phyloP scores from a whole-genome alignment of 2,113 vertebrate species.

The Centropus unirufus region DNA sequence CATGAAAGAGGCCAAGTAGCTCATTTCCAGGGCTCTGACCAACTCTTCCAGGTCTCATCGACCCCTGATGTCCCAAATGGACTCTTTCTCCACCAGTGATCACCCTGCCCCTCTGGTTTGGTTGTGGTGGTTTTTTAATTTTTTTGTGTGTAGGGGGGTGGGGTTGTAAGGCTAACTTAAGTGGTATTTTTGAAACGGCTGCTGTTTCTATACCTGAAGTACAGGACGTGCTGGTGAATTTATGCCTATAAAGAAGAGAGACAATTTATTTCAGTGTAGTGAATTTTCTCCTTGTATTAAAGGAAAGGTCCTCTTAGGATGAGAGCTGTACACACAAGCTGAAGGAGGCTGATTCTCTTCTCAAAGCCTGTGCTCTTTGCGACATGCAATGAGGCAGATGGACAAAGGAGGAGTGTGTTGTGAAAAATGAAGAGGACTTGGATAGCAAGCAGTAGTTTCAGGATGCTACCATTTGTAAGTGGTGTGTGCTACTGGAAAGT shows the following conservation, averaged over 20 bases:
- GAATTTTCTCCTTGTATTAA: background rate
- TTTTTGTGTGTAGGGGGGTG: too few relatives aligned
- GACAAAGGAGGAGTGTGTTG: background rate
- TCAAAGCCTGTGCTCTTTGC: accelerated
- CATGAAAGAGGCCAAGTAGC: background rate
- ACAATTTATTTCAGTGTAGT: background rate
- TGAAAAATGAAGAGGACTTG: background rate
- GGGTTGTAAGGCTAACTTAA: background rate
- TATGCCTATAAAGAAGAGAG: background rate
- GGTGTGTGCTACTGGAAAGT: background rate
- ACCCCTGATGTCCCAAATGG: background rate
- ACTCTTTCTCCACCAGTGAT: background rate
- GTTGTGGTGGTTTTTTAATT: background rate
- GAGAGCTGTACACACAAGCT: background rate
- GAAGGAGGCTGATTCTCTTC: background rate
- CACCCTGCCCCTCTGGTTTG: background rate
- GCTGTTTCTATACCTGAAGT: background rate
- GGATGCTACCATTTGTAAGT: background rate
- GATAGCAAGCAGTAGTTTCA: background rate
- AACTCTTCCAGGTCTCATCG: background rate
- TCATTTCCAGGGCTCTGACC: background rate
- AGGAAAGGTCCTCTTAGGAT: background rate
- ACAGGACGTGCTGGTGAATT: background rate
- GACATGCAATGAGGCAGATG: background rate
- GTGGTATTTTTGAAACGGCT: background rate